A percentile compares a stretch with the other conserved stretches of the same genome.
Evolutionary conservation across 2,888 invertebrate species (phyloP).

Genomic region (Pardosa pseudoannulata): DNA sequence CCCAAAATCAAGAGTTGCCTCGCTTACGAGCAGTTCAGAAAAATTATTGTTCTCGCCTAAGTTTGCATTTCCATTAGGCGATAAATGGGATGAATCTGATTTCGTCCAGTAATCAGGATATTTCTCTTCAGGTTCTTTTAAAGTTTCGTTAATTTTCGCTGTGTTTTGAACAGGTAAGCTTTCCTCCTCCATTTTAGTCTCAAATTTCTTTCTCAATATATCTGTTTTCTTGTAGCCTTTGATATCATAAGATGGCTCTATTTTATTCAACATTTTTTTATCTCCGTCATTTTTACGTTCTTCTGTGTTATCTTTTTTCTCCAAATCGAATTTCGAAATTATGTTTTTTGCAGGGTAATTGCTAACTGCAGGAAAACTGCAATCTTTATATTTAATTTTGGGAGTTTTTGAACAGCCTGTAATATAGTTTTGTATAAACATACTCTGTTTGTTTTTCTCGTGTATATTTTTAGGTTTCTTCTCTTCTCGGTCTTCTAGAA

Average conservation of each 20-base stretch:
- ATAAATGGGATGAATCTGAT: too few species aligned
- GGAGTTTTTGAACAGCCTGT: background rate
- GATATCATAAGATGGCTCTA: background rate
- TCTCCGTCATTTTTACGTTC: too few species aligned
- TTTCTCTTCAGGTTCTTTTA: background rate
- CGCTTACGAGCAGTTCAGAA: too few species aligned
- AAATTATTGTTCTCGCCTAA: too few species aligned
- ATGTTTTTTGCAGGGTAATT: background rate
- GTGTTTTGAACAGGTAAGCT: background rate
- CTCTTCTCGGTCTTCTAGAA: background rate
- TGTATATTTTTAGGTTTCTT: background rate
- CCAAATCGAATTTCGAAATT: background rate
- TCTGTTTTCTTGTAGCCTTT: background rate
- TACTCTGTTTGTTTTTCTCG: background rate
- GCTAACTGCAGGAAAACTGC: background rate
- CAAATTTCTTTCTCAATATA: background rate
- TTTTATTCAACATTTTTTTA: conserved; percentile 8
- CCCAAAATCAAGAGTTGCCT: too few species aligned
- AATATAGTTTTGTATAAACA: background rate
- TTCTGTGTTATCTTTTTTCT: background rate
- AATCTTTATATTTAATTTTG: background rate
- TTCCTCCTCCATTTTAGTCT: background rate
- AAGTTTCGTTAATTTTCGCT: background rate
- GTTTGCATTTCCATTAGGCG: too few species aligned
- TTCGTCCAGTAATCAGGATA: background rate